These are phyloP conservation scores for Chymomyza caudatula DNA, from an alignment of 2,888 invertebrate species.

Conservation along the genomic window DNA sequence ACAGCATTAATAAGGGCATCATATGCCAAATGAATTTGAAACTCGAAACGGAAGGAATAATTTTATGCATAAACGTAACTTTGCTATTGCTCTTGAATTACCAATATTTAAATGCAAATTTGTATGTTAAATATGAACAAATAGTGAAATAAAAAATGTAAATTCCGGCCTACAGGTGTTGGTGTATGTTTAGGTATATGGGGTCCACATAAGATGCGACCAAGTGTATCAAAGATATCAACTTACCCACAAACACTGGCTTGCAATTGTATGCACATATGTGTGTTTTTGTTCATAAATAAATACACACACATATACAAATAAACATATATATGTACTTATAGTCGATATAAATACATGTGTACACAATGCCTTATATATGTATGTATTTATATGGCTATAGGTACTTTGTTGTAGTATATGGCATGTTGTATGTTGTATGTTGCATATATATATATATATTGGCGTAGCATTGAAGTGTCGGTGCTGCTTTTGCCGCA, in stretches of 20 bases:
- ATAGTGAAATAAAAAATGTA: neutral
- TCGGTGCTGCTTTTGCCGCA: constrained; percentile 69
- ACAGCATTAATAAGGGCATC: too few species aligned
- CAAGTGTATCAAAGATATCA: constrained; percentile 57
- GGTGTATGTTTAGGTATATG: constrained; percentile 3
- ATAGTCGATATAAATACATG: neutral
- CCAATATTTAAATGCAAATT: neutral
- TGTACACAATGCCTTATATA: neutral
- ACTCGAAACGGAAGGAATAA: too few species aligned
- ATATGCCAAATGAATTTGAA: too few species aligned
- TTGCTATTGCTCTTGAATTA: neutral
- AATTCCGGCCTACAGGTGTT: neutral
- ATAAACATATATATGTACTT: constrained; percentile 27
- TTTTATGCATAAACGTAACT: neutral
- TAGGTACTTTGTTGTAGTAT: constrained; percentile 11
- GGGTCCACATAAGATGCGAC: constrained; percentile 44
- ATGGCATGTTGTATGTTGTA: neutral
- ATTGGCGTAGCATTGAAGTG: constrained; percentile 42
- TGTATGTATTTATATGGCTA: constrained; percentile 5
- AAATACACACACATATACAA: constrained; percentile 11
- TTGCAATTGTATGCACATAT: neutral
- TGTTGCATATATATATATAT: constrained; percentile 26
- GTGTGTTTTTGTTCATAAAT: constrained; percentile 2
- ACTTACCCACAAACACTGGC: constrained; percentile 9
- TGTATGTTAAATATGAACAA: neutral